Evolutionary conservation across 2,113 vertebrate genomes (phyloP).

Genomic region (Protomyctophum bolini): DNA sequence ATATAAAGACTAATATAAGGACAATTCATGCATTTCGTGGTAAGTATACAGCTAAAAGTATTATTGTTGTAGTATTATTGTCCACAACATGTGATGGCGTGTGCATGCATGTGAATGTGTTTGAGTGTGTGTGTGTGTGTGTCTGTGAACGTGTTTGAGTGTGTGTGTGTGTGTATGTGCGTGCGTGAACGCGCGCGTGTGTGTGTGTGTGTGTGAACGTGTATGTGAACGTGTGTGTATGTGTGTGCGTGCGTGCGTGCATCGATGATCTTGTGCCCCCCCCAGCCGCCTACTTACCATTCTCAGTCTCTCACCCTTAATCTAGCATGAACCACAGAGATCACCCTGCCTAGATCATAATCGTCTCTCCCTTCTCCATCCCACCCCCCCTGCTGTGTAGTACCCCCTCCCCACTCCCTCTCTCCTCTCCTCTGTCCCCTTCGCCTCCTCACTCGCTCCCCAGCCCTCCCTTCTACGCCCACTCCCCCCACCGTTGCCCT

Average conservation of each 20-base stretch:
- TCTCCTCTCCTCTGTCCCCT: slow-evolving; percentile 1
- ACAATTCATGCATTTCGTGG: too few relatives aligned
- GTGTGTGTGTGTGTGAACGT: too few relatives aligned
- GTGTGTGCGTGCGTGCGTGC: background rate
- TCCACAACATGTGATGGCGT: too few relatives aligned
- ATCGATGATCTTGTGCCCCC: slow-evolving; percentile 4
- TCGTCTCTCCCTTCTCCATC: slow-evolving; percentile 25
- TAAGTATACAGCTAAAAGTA: too few relatives aligned
- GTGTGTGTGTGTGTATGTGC: background rate
- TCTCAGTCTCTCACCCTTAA: slow-evolving; percentile 35
- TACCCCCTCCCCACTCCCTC: slow-evolving; percentile 5
- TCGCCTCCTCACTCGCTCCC: background rate
- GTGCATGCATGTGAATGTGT: too few relatives aligned
- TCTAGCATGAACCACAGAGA: slow-evolving; percentile 24
- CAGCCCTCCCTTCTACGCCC: slow-evolving; percentile 17
- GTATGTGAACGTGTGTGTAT: background rate
- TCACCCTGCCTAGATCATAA: slow-evolving; percentile 7
- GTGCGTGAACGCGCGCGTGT: too few relatives aligned
- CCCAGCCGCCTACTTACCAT: slow-evolving; percentile 3
- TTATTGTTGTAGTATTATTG: too few relatives aligned
- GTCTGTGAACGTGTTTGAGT: background rate
- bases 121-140: background rate
- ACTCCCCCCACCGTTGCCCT: background rate
- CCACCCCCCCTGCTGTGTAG: background rate
- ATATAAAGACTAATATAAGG: too few relatives aligned